These are phyloP conservation scores for Drosophila barbarae DNA, from an alignment of 2,888 invertebrate genomes.

Conservation along the genomic window DNA sequence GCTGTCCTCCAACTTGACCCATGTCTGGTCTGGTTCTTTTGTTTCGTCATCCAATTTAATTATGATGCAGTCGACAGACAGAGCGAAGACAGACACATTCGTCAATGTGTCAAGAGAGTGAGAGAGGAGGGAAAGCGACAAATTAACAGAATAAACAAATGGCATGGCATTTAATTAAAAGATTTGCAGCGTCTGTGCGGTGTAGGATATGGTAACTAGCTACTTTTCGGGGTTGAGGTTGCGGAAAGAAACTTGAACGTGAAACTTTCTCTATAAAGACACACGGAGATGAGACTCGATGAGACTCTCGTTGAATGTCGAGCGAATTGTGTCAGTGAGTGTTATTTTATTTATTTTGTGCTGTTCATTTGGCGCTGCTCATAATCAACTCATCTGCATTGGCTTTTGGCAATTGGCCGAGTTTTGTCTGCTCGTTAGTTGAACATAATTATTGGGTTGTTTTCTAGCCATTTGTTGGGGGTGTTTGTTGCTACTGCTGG, in stretches of 20 bases:
- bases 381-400: constrained; percentile 71
- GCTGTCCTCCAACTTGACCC: constrained; percentile 69
- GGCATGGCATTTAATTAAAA: constrained; percentile 64
- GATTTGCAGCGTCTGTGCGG: constrained; percentile 26
- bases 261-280: constrained; percentile 40
- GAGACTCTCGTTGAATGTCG: constrained; percentile 39
- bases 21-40: constrained; percentile 48
- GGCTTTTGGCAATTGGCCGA: constrained; percentile 71
- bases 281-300: not conserved
- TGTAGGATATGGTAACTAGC: constrained; percentile 37
- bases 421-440: constrained; percentile 66
- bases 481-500: constrained; percentile 40
- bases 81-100: constrained; percentile 65
- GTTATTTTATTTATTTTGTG: constrained; percentile 15
- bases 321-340: constrained; percentile 38
- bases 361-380: constrained; percentile 33
- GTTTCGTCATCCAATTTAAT: constrained; percentile 71
- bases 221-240: constrained; percentile 18
- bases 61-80: constrained; percentile 72
- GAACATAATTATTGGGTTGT: constrained; percentile 35
- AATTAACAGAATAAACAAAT: constrained; percentile 71
- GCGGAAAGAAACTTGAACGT: constrained; percentile 45
- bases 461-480: constrained; percentile 43
- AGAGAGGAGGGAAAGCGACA: constrained; percentile 44
- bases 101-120: constrained; percentile 71